Percentiles rank a stretch among this genome's conserved stretches.
phyloP scores from a whole-genome alignment of 37 sponge, comb jelly and placozoan genomes.

The Corticium candelabrum region DNA sequence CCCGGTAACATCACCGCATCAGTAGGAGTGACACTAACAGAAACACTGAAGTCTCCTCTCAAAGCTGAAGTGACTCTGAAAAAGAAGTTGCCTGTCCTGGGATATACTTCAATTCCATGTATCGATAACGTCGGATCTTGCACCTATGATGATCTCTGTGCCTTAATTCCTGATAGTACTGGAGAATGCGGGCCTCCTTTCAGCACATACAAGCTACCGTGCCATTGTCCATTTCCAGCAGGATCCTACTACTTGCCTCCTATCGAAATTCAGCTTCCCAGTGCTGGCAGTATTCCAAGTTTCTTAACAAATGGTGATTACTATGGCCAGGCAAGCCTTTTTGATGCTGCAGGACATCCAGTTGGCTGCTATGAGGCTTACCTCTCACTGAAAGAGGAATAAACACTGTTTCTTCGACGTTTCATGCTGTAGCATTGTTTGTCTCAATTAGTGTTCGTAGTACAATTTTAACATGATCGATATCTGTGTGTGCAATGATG shows the following conservation, averaged over 20 bases:
- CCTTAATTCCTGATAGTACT: not conserved
- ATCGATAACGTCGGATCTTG: not conserved
- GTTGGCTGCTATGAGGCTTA: not conserved
- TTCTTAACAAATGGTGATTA: conserved; percentile 6
- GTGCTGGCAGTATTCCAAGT: not conserved
- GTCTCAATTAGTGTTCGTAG: no score
- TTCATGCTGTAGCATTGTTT: no score
- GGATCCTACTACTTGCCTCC: not conserved
- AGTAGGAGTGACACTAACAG: not conserved
- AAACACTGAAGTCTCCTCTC: not conserved
- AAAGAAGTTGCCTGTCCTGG: not conserved
- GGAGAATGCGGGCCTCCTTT: not conserved
- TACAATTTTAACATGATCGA: no score
- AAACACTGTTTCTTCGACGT: no score
- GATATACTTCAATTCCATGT: not conserved
- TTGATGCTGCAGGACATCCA: not conserved
- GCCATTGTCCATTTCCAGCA: conserved; percentile 5
- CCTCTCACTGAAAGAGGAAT: not conserved
- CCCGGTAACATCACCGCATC: not conserved
- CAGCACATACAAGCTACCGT: not conserved
- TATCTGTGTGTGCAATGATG: no score
- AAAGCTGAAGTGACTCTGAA: not conserved
- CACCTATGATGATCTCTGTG: not conserved
- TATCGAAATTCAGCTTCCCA: not conserved
- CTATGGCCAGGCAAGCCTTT: not conserved